Conservation (phyloP, 2,888 invertebrate genomes). For the Macropis europaea region DNA sequence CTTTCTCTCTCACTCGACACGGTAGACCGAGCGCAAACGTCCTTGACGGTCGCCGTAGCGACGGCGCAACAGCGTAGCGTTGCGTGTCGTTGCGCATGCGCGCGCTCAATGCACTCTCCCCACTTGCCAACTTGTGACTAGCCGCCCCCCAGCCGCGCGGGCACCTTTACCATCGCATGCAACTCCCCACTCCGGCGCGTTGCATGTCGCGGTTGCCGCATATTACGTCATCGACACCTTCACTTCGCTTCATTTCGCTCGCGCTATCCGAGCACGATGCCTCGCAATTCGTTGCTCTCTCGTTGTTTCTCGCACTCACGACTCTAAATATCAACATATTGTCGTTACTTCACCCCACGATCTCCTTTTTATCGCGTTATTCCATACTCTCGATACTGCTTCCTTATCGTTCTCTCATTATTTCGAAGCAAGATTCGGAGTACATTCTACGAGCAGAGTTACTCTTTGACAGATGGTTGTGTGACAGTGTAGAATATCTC, state of each 20-base stretch:
- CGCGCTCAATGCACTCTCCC: constrained; percentile 21
- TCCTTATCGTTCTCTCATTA: not conserved
- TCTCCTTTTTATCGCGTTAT: not conserved
- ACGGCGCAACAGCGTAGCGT: constrained; percentile 46
- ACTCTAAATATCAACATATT: constrained; percentile 17
- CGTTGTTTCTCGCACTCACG: constrained; percentile 31
- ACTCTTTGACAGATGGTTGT: not conserved
- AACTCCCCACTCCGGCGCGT: constrained; percentile 39
- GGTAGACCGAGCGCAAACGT: constrained; percentile 44
- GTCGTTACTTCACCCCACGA: not conserved
- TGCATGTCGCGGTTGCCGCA: constrained; percentile 45
- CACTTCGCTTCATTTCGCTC: constrained; percentile 62
- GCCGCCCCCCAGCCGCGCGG: not conserved
- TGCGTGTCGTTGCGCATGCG: constrained; percentile 52
- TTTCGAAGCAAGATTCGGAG: too few species aligned
- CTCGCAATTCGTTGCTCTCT: constrained; percentile 50
- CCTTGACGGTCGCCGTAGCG: constrained; percentile 54
- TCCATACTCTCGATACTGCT: too few species aligned
- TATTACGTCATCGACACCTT: constrained; percentile 64
- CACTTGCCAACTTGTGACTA: not conserved
- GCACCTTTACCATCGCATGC: constrained; percentile 29
- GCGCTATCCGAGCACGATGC: constrained; percentile 47
- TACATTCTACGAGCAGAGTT: not conserved
- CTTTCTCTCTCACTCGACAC: constrained; percentile 15
- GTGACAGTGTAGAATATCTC: too few species aligned